Conservation (phyloP, 2,888 invertebrate genomes). For the Macaria liturata region DNA sequence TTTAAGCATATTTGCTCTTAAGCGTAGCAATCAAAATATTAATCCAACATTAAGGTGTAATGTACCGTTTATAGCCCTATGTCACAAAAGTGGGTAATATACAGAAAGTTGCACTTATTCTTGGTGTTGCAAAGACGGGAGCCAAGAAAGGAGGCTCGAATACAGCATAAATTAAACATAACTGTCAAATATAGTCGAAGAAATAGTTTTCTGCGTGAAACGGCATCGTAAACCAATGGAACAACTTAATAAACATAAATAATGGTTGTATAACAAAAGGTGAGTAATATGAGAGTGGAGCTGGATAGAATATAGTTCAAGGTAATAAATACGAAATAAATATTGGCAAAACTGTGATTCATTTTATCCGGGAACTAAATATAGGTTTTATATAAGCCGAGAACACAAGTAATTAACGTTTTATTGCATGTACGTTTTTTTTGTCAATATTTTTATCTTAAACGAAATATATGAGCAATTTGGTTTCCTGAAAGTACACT, state of each 20-base stretch:
- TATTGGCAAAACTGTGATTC: neutral
- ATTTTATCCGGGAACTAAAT: no score
- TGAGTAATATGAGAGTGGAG: slow-evolving; percentile 14
- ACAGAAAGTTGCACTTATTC: slow-evolving; percentile 34
- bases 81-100: slow-evolving; percentile 48
- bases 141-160: slow-evolving; percentile 53
- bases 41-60: slow-evolving; percentile 37
- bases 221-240: slow-evolving; percentile 61
- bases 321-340: neutral
- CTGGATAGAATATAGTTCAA: slow-evolving; percentile 1
- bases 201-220: slow-evolving; percentile 58
- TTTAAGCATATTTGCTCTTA: slow-evolving; percentile 31
- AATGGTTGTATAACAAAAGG: slow-evolving; percentile 34
- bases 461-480: no score
- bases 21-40: slow-evolving; percentile 46
- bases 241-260: slow-evolving; percentile 68
- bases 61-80: slow-evolving; percentile 37
- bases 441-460: no score
- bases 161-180: slow-evolving; percentile 72
- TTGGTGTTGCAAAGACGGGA: slow-evolving; percentile 25
- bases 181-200: slow-evolving; percentile 63
- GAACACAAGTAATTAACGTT: no score
- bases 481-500: no score
- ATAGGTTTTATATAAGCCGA: no score
- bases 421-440: no score